Evolutionary conservation across 1,140 invertebrate species (phyloP).

Genomic region (Magallana ariakensis): DNA sequence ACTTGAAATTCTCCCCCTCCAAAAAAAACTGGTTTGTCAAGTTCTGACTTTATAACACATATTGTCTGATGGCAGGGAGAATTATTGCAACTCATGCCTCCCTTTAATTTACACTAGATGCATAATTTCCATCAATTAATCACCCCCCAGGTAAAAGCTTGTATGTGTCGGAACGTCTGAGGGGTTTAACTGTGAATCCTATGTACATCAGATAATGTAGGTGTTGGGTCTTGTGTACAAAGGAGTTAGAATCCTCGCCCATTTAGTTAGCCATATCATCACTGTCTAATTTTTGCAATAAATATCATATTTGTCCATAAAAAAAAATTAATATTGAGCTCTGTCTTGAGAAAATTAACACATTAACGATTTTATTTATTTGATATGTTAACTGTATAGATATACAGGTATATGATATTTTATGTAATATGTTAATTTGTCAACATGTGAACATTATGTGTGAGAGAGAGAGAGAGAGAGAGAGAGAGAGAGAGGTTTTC

Average conservation of each 20-base stretch:
- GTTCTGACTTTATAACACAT: background rate
- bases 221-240: background rate
- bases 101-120: background rate
- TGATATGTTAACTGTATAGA: too few relatives aligned
- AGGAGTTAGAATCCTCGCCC: background rate
- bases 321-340: too few relatives aligned
- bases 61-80: background rate
- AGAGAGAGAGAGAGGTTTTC: too few relatives aligned
- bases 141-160: constrained; percentile 1
- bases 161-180: constrained; percentile 20
- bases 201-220: constrained; percentile 20
- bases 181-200: background rate
- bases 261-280: too few relatives aligned
- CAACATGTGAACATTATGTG: too few relatives aligned
- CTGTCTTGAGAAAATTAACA: too few relatives aligned
- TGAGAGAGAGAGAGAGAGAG: too few relatives aligned
- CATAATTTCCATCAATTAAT: constrained; percentile 29
- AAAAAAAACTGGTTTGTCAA: constrained; percentile 17
- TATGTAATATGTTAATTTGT: too few relatives aligned
- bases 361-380: too few relatives aligned
- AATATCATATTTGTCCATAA: too few relatives aligned
- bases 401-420: too few relatives aligned
- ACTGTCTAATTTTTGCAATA: too few relatives aligned
- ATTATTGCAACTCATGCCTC: background rate
- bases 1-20: background rate